Base-by-base conservation (phyloP, 1,140 invertebrate species). In the Diorhabda sublineata region DNA sequence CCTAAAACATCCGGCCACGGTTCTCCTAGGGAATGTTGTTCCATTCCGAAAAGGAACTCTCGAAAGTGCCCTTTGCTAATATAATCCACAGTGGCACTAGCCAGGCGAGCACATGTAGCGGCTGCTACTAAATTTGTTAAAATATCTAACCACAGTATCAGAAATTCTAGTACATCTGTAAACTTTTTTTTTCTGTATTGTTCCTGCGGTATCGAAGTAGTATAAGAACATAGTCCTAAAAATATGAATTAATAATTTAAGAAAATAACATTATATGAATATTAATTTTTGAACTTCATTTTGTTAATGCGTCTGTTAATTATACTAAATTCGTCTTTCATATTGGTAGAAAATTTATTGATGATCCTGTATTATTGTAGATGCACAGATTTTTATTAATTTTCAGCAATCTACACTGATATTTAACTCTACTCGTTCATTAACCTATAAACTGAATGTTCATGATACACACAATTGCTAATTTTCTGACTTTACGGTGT, bases 1-100 rank as follows among this genome's bases (percentile, higher is more conserved):
- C 88, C 88, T 26, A 90, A 74, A 2, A 90, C 85, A 81, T 90
- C 88, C 59, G 88, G 87, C 86, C 88, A 89, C 3, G 88, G 87
- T 76, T 89, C 88, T 3, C 87, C 87, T 9, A 80, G 74, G 4
- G 84, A 81, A 79, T 83, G 79, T 2, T 84, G 83, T 71, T 86
- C 83, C 56, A 85, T 81, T 0, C 85, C 85, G 72, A 86, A 85
- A 42, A 87, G 72, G 83, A 85, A 86, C 44, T 77, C 78, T 70
- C 87, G 83, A 0, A 87, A 85, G 44, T 86, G 74, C 2, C 86
- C 86, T 3, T 84, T 86, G 7, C 85, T 88, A 67, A 89, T 87
- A 69, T 87, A 87, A 78, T 90, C 88, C 43, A 89, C 82, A 5
- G 88, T 88, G 4, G 87, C 85, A 65, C 87, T 88, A 11, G 89